These are phyloP conservation scores for Bryconaethiops microstoma DNA, from an alignment of 2,797 vertebrate genomes.

Conservation along the genomic window DNA sequence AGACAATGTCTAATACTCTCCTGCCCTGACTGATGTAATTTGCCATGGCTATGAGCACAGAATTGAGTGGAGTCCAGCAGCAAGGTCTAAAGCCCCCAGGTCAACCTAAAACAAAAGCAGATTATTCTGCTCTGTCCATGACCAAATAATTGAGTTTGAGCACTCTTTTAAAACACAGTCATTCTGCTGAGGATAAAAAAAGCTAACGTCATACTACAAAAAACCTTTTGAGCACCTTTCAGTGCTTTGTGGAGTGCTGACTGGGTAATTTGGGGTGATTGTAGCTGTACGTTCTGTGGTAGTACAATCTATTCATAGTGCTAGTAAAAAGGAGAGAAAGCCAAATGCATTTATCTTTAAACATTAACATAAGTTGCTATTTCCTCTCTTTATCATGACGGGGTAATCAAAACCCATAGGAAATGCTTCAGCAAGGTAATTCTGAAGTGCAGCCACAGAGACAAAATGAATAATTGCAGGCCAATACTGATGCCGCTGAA, in stretches of 20 bases:
- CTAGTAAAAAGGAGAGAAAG: not conserved
- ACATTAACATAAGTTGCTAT: not conserved
- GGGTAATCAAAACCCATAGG: conserved; percentile 8
- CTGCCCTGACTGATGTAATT: conserved; percentile 17
- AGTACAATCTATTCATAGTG: conserved; percentile 9
- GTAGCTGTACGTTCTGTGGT: conserved; percentile 29
- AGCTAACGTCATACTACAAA: conserved; percentile 18
- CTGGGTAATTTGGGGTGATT: conserved; percentile 33
- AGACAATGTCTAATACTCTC: not conserved
- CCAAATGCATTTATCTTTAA: not conserved
- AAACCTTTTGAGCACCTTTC: conserved; percentile 19
- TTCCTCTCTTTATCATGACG: conserved; percentile 9
- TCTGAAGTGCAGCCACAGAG: conserved; percentile 21
- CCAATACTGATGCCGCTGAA: not conserved
- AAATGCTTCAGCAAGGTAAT: conserved; percentile 21
- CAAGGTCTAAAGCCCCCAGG: conserved; percentile 14
- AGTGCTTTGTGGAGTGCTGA: conserved; percentile 18
- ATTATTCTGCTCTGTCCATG: conserved; percentile 26
- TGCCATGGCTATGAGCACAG: not conserved
- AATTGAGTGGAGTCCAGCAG: conserved; percentile 9
- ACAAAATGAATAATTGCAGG: not conserved
- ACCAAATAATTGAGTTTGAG: conserved; percentile 30
- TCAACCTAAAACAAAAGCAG: conserved; percentile 24
- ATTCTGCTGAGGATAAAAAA: not conserved
- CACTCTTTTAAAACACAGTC: not conserved